Conservation (phyloP, 2,888 invertebrate genomes). For the Patella caerulea region DNA sequence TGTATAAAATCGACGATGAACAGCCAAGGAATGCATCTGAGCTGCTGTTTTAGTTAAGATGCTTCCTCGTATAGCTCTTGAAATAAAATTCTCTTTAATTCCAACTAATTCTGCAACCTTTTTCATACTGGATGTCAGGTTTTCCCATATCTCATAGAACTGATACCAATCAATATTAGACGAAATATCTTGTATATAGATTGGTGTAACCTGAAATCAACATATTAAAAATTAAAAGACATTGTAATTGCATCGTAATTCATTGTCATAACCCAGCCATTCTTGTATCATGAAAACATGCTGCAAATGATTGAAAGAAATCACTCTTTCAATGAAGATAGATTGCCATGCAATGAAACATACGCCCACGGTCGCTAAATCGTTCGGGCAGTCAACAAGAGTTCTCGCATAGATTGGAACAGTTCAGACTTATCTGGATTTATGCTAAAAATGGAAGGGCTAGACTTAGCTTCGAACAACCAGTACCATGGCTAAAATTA, state of each 20-base stretch:
- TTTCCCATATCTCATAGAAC: conserved; percentile 85
- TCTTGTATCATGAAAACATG: too few species aligned
- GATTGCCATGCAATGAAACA: too few species aligned
- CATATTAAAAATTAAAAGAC: neutral
- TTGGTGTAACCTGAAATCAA: conserved; percentile 81
- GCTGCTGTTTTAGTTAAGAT: conserved; percentile 51
- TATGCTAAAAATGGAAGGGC: too few species aligned
- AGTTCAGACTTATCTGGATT: too few species aligned
- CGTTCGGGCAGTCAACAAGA: too few species aligned
- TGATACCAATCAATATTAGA: conserved; percentile 79
- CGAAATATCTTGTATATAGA: conserved; percentile 86
- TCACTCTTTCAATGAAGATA: too few species aligned
- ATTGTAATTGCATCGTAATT: neutral
- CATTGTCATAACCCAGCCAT: too few species aligned
- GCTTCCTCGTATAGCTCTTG: conserved; percentile 73
- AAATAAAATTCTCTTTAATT: conserved; percentile 86
- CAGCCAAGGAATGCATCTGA: conserved; percentile 49
- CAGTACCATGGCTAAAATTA: too few species aligned
- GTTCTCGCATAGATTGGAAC: too few species aligned
- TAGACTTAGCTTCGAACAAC: too few species aligned
- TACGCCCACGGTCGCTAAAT: too few species aligned
- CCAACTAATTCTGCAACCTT: conserved; percentile 91
- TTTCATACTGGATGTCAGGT: conserved; percentile 83
- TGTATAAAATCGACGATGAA: conserved; percentile 74
- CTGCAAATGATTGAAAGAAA: too few species aligned